phyloP scores from a whole-genome alignment of 2,113 vertebrate genomes.

The Parus major region DNA sequence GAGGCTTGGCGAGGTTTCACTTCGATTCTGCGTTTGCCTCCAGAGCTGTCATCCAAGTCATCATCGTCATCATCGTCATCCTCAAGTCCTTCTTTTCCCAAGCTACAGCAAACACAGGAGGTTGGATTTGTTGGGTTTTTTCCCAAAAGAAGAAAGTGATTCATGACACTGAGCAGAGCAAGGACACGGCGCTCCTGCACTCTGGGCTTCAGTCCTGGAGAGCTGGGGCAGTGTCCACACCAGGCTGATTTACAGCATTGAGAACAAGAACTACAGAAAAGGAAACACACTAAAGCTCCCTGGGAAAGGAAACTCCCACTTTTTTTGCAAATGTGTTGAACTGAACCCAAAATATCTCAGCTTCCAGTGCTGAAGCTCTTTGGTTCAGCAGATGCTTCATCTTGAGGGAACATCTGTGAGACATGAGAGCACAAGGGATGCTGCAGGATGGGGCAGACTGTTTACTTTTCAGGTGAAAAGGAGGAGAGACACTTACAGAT shows the following conservation, averaged over 20 bases:
- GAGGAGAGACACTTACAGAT: neutral
- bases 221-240: neutral
- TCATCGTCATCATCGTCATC: constrained; percentile 86
- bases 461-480: neutral
- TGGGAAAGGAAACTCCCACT: neutral
- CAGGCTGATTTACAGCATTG: neutral
- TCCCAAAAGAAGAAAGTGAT: neutral
- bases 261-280: neutral
- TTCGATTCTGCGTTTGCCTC: constrained; percentile 76
- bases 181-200: neutral
- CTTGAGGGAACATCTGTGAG: neutral
- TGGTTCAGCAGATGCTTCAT: neutral
- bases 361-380: neutral
- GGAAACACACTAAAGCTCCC: neutral
- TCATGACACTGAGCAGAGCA: neutral
- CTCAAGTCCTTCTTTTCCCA: constrained; percentile 83
- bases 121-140: neutral
- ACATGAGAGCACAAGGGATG: neutral
- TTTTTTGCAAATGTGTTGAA: neutral
- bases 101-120: constrained; percentile 61
- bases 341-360: neutral
- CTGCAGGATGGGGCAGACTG: neutral
- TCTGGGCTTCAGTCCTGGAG: neutral
- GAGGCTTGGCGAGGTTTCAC: constrained; percentile 90
- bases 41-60: constrained; percentile 75